These are phyloP conservation scores for Syngnathus rostellatus DNA, from an alignment of 2,797 vertebrate species.

Conservation along the genomic window DNA sequence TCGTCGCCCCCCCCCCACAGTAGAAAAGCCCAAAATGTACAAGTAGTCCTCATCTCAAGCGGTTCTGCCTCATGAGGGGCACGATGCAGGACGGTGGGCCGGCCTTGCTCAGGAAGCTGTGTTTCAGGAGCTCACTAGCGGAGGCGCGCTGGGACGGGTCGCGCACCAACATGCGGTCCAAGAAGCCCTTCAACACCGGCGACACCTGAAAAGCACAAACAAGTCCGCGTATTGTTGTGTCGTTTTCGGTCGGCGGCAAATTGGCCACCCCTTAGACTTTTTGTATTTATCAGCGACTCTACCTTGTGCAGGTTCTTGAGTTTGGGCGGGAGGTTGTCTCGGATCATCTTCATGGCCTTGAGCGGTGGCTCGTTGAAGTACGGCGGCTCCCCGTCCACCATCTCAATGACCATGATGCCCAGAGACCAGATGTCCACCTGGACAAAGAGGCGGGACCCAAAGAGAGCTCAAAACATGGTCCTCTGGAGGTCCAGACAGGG, in stretches of 20 bases:
- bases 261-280: no score
- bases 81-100: constrained; percentile 88
- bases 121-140: constrained; percentile 82
- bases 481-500: not conserved
- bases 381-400: constrained; percentile 93
- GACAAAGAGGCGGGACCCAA: no score
- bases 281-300: not conserved
- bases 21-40: constrained; percentile 12
- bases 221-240: no score
- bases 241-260: no score
- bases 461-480: not conserved
- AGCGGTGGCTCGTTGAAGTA: constrained; percentile 94
- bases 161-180: constrained; percentile 86
- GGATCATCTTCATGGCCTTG: constrained; percentile 98
- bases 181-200: constrained; percentile 84
- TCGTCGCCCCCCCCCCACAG: not conserved
- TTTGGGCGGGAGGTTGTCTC: constrained; percentile 91
- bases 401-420: constrained; percentile 96
- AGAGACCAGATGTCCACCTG: constrained; percentile 97
- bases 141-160: constrained; percentile 81
- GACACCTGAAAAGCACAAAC: constrained; percentile 69
- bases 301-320: constrained; percentile 94
- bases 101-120: constrained; percentile 82
- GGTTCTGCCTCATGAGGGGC: constrained; percentile 89
- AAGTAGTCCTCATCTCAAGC: constrained; percentile 78